A percentile compares a stretch with the other conserved stretches of the same genome.
These are phyloP conservation scores for Pelmatolapia mariae DNA, from an alignment of 2,113 vertebrate species.

Conservation along the genomic window DNA sequence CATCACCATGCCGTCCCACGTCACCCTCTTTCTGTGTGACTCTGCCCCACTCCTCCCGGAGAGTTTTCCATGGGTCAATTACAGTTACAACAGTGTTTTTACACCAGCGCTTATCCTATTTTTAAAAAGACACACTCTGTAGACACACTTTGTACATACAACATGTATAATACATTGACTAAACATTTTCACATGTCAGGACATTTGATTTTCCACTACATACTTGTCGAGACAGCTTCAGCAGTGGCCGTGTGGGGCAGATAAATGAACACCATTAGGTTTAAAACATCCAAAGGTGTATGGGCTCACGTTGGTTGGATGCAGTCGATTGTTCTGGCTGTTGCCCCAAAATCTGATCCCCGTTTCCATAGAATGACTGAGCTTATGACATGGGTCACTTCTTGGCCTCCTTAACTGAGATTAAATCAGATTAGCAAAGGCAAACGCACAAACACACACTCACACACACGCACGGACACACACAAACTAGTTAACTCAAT, in stretches of 20 bases:
- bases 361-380: slow-evolving; percentile 9
- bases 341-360: background rate
- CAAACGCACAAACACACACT: background rate
- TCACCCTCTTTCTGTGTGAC: background rate
- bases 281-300: background rate
- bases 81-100: slow-evolving; percentile 5
- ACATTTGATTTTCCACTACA: background rate
- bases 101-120: slow-evolving; percentile 20
- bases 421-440: slow-evolving; percentile 51
- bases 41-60: background rate
- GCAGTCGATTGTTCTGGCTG: background rate
- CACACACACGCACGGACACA: background rate
- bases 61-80: slow-evolving; percentile 67
- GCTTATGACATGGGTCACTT: slow-evolving; percentile 42
- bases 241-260: background rate
- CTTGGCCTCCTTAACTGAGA: slow-evolving; percentile 36
- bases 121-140: background rate
- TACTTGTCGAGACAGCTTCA: background rate
- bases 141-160: background rate
- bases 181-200: background rate
- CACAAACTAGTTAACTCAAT: background rate
- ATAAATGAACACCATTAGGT: background rate
- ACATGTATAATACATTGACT: background rate
- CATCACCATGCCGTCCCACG: background rate
- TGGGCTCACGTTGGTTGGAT: background rate